Evolutionary conservation across 2,797 vertebrate genomes (phyloP).

Genomic region (Cercopithecus neglectus): DNA sequence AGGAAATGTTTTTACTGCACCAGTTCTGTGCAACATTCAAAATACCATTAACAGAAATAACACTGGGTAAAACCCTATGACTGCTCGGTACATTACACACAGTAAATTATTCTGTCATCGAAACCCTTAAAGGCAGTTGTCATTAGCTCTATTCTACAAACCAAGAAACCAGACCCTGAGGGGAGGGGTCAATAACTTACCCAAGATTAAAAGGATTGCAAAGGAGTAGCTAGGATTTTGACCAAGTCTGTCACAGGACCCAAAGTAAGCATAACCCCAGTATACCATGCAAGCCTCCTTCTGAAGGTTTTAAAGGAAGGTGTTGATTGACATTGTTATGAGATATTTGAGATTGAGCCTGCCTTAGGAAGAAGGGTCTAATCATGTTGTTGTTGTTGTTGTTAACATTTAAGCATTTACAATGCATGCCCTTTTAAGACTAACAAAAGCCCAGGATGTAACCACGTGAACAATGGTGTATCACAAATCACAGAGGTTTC

Average conservation of each 20-base stretch:
- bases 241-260: neutral
- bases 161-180: neutral
- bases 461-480: neutral
- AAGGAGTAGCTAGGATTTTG: neutral
- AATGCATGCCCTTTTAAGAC: neutral
- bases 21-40: slow-evolving; percentile 47
- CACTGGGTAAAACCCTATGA: slow-evolving; percentile 54
- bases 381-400: neutral
- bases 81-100: neutral
- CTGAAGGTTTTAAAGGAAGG: slow-evolving; percentile 30
- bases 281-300: neutral
- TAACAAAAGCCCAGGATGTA: neutral
- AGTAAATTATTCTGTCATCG: slow-evolving; percentile 44
- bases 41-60: slow-evolving; percentile 65
- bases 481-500: neutral
- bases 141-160: slow-evolving; percentile 47
- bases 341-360: slow-evolving; percentile 10
- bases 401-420: neutral
- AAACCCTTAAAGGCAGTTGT: slow-evolving; percentile 32
- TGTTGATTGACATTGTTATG: neutral
- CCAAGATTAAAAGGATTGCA: slow-evolving; percentile 36
- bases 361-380: neutral
- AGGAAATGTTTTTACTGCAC: slow-evolving; percentile 47
- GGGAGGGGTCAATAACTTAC: slow-evolving; percentile 17
- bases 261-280: neutral